These are phyloP conservation scores for Idaea dimidiata DNA, from an alignment of 2,888 invertebrate genomes.

Conservation along the genomic window DNA sequence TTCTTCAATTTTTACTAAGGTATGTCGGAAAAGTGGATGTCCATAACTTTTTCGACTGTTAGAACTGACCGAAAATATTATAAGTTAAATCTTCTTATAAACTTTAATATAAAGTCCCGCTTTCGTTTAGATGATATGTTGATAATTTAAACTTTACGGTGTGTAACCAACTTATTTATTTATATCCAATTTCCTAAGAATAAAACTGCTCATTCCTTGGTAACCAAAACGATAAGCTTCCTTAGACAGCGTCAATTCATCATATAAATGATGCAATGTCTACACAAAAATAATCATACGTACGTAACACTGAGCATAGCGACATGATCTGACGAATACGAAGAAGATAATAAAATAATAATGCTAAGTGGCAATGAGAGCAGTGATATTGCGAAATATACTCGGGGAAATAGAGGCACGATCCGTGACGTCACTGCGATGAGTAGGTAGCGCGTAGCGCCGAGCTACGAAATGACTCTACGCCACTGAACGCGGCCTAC, in stretches of 20 bases:
- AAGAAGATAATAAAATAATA: slow-evolving; percentile 14
- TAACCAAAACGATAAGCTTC: neutral
- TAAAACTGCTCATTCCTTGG: neutral
- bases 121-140: too few relatives aligned
- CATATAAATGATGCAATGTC: slow-evolving; percentile 11
- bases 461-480: slow-evolving; percentile 42
- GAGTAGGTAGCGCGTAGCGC: slow-evolving; percentile 37
- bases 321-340: slow-evolving; percentile 14
- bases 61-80: too few relatives aligned
- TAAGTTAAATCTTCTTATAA: too few relatives aligned
- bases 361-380: slow-evolving; percentile 16
- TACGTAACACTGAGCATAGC: neutral
- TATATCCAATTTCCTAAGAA: neutral
- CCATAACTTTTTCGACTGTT: too few relatives aligned
- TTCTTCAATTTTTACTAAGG: too few relatives aligned
- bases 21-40: too few relatives aligned
- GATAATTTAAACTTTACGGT: too few relatives aligned
- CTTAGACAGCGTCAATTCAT: neutral
- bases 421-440: slow-evolving; percentile 40
- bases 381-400: slow-evolving; percentile 32
- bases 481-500: slow-evolving; percentile 30
- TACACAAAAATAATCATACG: slow-evolving; percentile 6
- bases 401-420: slow-evolving; percentile 34
- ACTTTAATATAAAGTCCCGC: too few relatives aligned
- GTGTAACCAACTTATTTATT: too few relatives aligned